Conservation (phyloP, 2,113 vertebrate genomes). For the Paraplagusia blochii region DNA sequence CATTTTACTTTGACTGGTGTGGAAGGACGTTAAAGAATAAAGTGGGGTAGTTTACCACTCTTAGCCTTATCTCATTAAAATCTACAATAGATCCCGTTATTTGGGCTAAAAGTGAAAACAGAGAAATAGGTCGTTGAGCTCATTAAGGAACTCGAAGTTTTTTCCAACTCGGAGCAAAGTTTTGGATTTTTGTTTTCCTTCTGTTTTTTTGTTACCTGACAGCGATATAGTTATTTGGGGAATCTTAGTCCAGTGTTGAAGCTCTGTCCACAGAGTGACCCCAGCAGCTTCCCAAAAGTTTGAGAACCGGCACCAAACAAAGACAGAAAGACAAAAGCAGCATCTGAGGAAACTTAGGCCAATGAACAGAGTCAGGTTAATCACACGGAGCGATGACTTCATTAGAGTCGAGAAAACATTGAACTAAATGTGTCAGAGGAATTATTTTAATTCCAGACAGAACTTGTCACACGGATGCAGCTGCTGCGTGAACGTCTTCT, state of each 20-base stretch:
- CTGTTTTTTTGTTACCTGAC: slow-evolving; percentile 14
- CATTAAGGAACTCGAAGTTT: slow-evolving; percentile 22
- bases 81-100: slow-evolving; percentile 2
- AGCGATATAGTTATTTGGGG: slow-evolving; percentile 19
- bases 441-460: slow-evolving; percentile 7
- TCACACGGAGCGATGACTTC: slow-evolving; percentile 1
- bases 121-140: slow-evolving; percentile 23
- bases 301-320: slow-evolving; percentile 6
- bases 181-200: slow-evolving; percentile 14
- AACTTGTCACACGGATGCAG: slow-evolving; percentile 3
- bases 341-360: background rate
- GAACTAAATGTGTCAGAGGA: background rate
- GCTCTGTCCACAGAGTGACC: slow-evolving; percentile 7
- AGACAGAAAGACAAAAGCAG: background rate
- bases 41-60: slow-evolving; percentile 29
- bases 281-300: slow-evolving; percentile 22
- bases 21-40: slow-evolving; percentile 19
- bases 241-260: background rate
- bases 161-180: background rate
- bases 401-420: background rate
- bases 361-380: slow-evolving; percentile 12
- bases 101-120: background rate
- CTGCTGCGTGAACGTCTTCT: background rate
- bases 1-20: slow-evolving; percentile 26
- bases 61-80: slow-evolving; percentile 25